Percentiles rank a stretch among this genome's conserved stretches.
Evolutionary conservation across 2,797 vertebrate species (phyloP).

Genomic region (Pseudotriccus pelzelni): DNA sequence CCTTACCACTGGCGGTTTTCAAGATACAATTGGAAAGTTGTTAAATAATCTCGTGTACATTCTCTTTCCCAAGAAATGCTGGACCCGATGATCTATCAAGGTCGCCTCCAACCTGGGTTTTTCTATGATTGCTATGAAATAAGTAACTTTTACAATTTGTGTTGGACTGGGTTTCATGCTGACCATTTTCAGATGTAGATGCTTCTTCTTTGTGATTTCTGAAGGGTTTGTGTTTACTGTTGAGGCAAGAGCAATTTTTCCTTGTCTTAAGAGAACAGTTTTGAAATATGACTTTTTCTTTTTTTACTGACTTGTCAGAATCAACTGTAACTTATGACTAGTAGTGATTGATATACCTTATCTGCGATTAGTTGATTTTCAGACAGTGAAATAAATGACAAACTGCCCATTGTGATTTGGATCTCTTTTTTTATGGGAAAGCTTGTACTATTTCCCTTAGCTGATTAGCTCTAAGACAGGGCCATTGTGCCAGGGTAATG

Average conservation of each 20-base stretch:
- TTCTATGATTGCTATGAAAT: background rate
- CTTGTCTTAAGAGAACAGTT: background rate
- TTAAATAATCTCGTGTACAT: background rate
- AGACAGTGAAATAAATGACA: background rate
- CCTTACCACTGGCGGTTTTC: background rate
- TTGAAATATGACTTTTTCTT: background rate
- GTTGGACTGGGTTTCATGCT: background rate
- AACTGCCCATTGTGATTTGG: background rate
- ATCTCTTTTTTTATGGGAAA: background rate
- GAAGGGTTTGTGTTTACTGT: background rate
- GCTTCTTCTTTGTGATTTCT: background rate
- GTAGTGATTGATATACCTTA: background rate
- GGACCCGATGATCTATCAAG: background rate
- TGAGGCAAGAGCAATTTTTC: background rate
- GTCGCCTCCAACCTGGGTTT: background rate
- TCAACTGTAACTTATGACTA: background rate
- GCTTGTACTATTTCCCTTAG: background rate
- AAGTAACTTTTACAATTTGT: background rate
- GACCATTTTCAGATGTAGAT: background rate
- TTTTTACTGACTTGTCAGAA: background rate
- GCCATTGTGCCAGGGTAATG: background rate
- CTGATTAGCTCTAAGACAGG: background rate
- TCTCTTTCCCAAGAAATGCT: background rate
- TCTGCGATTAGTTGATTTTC: background rate
- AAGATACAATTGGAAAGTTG: background rate